phyloP scores from a whole-genome alignment of 1,140 invertebrate species.

The Eumaeus atala region DNA sequence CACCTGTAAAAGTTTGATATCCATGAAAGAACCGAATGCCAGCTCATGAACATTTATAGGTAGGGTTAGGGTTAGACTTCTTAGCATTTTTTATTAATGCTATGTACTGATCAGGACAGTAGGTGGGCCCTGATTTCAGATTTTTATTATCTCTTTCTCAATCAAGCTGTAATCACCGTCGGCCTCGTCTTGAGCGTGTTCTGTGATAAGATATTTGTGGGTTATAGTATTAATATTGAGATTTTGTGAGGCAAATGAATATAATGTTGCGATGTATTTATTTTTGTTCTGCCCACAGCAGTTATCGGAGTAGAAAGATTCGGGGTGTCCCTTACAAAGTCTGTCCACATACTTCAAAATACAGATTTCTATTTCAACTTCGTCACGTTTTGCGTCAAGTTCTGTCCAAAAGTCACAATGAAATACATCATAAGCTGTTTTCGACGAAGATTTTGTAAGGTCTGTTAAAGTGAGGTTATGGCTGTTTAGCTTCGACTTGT shows the following conservation, averaged over 20 bases:
- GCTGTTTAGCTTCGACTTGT: conserved; percentile 57
- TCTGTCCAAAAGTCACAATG: conserved; percentile 57
- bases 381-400: conserved; percentile 22
- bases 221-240: conserved; percentile 26
- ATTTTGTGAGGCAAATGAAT: conserved; percentile 19
- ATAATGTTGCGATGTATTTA: conserved; percentile 21
- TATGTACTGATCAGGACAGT: conserved; percentile 22
- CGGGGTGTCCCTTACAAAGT: conserved; percentile 9
- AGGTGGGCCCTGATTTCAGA: conserved; percentile 27
- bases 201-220: conserved; percentile 28
- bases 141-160: conserved; percentile 26
- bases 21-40: conserved; percentile 16
- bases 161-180: conserved; percentile 24
- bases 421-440: conserved; percentile 22
- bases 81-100: conserved; percentile 24
- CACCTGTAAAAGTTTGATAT: conserved; percentile 18
- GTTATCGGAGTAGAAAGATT: conserved; percentile 26
- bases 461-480: conserved; percentile 59
- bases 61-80: conserved; percentile 6
- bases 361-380: conserved; percentile 24
- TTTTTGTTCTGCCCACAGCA: conserved; percentile 28
- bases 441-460: conserved; percentile 16
- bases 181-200: conserved; percentile 26
- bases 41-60: conserved; percentile 17
- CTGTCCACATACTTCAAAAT: conserved; percentile 21